Percentiles rank a stretch among this genome's conserved stretches.
These are phyloP conservation scores for Tragelaphus imberbis DNA, from an alignment of 2,113 vertebrate genomes.

Conservation along the genomic window DNA sequence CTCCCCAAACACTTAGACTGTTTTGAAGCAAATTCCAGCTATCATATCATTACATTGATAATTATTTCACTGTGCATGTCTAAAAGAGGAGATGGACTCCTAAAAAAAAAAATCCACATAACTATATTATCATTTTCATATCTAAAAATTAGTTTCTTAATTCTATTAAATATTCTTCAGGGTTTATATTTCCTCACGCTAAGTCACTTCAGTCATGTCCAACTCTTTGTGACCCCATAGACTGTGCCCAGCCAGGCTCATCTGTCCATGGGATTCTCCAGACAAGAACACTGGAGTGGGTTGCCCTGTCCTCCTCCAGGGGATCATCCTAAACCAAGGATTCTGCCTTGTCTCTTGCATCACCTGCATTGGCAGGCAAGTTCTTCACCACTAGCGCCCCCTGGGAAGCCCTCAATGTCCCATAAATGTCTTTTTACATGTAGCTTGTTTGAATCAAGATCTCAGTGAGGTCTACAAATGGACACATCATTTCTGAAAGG, in stretches of 20 bases:
- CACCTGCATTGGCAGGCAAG: background rate
- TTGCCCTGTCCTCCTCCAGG: background rate
- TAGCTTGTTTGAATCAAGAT: background rate
- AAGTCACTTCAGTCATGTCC: background rate
- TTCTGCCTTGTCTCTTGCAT: background rate
- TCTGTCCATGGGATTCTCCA: background rate
- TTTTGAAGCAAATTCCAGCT: background rate
- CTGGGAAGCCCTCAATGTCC: background rate
- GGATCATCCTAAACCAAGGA: background rate
- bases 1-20: background rate
- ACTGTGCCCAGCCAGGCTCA: background rate
- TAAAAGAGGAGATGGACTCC: background rate
- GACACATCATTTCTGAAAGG: background rate
- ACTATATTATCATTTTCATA: background rate
- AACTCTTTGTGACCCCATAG: background rate
- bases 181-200: background rate
- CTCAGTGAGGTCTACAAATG: background rate
- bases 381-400: rapidly evolving
- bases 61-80: background rate
- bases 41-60: background rate
- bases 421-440: background rate
- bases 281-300: background rate
- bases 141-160: background rate
- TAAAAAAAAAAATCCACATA: background rate
- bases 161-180: background rate